Evolutionary conservation across 2,888 invertebrate species (phyloP).

Genomic region (Ennomos quercinarius): DNA sequence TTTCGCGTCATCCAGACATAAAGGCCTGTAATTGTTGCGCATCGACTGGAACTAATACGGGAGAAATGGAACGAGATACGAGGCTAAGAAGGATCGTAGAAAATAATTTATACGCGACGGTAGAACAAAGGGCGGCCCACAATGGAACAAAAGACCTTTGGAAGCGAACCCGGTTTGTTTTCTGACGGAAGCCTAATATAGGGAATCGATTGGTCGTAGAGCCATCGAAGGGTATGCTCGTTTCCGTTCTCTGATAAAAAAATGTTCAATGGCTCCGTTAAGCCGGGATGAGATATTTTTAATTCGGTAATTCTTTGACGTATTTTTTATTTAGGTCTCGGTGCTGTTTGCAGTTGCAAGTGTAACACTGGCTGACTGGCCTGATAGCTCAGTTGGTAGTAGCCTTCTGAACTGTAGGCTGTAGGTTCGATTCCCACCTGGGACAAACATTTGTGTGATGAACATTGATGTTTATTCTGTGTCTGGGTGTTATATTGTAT

Average conservation of each 20-base stretch:
- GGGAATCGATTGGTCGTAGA: slow-evolving; percentile 78
- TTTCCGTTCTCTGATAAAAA: slow-evolving; percentile 64
- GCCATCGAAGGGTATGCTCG: slow-evolving; percentile 62
- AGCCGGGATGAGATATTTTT: slow-evolving; percentile 31
- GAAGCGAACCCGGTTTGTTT: slow-evolving; percentile 73
- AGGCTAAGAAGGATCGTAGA: slow-evolving; percentile 79
- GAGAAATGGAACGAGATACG: slow-evolving; percentile 82
- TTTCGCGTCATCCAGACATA: slow-evolving; percentile 83
- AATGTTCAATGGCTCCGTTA: slow-evolving; percentile 36
- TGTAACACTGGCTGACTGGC: too few species aligned
- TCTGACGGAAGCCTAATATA: slow-evolving; percentile 79
- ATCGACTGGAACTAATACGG: slow-evolving; percentile 84
- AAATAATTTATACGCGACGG: slow-evolving; percentile 82
- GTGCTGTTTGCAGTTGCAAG: too few species aligned
- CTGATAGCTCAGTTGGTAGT: too few species aligned
- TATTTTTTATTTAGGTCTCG: not conserved
- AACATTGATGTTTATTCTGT: too few species aligned
- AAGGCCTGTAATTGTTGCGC: slow-evolving; percentile 83
- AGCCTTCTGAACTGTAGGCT: too few species aligned
- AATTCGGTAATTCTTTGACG: slow-evolving; percentile 25
- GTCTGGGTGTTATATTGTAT: too few species aligned
- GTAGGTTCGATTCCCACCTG: too few species aligned
- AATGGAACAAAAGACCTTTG: slow-evolving; percentile 80
- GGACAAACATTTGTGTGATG: too few species aligned
- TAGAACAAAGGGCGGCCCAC: slow-evolving; percentile 79